Evolutionary conservation across 1,140 invertebrate genomes (phyloP).

Genomic region (Scaptomyza hsui): DNA sequence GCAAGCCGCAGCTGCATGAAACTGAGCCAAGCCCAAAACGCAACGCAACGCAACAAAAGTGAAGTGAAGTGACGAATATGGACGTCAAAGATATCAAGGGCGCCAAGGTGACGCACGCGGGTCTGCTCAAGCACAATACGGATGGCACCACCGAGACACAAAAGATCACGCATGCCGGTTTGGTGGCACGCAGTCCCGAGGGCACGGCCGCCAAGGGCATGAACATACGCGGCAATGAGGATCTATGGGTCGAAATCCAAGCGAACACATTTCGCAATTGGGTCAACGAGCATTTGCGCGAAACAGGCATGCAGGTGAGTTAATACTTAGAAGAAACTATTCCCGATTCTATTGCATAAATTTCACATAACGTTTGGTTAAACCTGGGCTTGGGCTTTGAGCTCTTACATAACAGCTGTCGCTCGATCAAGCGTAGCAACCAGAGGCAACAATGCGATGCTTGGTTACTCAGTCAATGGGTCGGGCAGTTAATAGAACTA

Average conservation of each 20-base stretch:
- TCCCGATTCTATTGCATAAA: neutral
- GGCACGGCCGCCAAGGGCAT: conserved; percentile 96
- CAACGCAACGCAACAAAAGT: conserved; percentile 32
- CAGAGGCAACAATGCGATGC: conserved; percentile 17
- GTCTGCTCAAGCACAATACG: conserved; percentile 79
- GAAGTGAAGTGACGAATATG: conserved; percentile 55
- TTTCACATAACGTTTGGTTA: neutral
- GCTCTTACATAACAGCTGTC: conserved; percentile 26
- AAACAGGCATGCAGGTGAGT: conserved; percentile 87
- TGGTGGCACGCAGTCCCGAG: conserved; percentile 94
- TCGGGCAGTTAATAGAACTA: conserved; percentile 42
- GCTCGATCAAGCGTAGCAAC: conserved; percentile 34
- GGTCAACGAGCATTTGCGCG: conserved; percentile 97
- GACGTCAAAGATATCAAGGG: conserved; percentile 84
- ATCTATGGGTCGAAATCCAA: conserved; percentile 98
- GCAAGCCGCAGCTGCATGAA: conserved; percentile 27
- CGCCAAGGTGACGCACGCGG: conserved; percentile 83
- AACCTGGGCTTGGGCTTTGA: neutral
- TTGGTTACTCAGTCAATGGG: conserved; percentile 41
- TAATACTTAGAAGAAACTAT: neutral
- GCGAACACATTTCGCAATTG: conserved; percentile 98
- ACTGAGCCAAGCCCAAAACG: conserved; percentile 11
- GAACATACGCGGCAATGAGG: conserved; percentile 96
- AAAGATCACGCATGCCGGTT: conserved; percentile 87
- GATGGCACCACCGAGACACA: conserved; percentile 83